Evolutionary conservation across 1,140 invertebrate genomes (phyloP), one percentile per base, ranked within the genome.

Genomic region (Hormaphis cornu): DNA sequence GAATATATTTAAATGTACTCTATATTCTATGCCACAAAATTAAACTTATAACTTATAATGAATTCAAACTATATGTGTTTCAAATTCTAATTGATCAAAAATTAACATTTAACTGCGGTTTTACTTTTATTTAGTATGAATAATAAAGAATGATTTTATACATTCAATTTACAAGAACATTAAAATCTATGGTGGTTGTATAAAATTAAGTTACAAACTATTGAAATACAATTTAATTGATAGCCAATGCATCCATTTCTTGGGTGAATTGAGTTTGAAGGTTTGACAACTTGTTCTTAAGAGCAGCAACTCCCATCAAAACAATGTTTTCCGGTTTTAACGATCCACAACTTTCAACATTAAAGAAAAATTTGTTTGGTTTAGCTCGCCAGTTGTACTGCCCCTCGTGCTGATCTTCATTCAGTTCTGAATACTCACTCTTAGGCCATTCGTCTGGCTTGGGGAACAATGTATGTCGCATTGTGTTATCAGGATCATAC

Each of bases 361-460:
- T 98, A 76, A 89, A 95, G 77, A 85, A 99, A 78, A 96, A 99
- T 81, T 98, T 98, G 77, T 96, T 97, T 12, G 97, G 93, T 79
- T 95, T 95, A 8, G 89, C 89, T 77, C 92, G 88, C 82, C 90
- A 90, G 75, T 95, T 93, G 76, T 90, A 98, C 10, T 90, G 86
- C 6, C 92, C 95, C 83, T 99, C 90, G 79, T 83, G 87, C 81
- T 92, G 87, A 79, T 96, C 92, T 76, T 98, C 94, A 73, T 91
- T 89, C 14, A 98, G 78, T 80, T 96, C 90, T 53, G 89, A 90
- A 78, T 95, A 96, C 82, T 98, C 95, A 81, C 93, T 97, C 78
- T 97, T 98, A 0, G 95, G 96, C 97, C 97, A 99, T 81, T 99
- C 97, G 78, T 98, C 95, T 46, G 97, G 95, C 81, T 97, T 98